Conservation (phyloP, 2,797 vertebrate species). For the Pseudochromis fuscus region DNA sequence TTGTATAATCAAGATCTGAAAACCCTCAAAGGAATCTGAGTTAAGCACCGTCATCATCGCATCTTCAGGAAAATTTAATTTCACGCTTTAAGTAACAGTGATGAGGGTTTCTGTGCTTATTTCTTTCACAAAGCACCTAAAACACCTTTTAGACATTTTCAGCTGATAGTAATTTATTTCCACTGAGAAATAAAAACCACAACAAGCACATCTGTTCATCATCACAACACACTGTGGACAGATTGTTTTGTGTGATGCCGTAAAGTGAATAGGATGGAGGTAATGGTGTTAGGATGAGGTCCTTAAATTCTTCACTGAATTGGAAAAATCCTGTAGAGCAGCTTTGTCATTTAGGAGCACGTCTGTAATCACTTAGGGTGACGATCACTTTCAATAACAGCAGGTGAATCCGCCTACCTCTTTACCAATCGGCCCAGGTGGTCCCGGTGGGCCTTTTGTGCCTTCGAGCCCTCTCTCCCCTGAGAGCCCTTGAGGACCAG, state of each 20-base stretch:
- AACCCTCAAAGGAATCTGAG: slow-evolving; percentile 4
- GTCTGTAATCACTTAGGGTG: slow-evolving; percentile 6
- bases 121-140: slow-evolving; percentile 2
- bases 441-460: slow-evolving; percentile 81
- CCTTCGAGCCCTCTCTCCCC: slow-evolving; percentile 81
- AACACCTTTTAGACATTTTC: slow-evolving; percentile 2
- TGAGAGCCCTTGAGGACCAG: slow-evolving; percentile 66
- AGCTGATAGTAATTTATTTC: neutral
- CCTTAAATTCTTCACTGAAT: slow-evolving; percentile 31
- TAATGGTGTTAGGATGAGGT: slow-evolving; percentile 18
- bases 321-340: slow-evolving; percentile 28
- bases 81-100: slow-evolving; percentile 26
- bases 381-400: slow-evolving; percentile 1
- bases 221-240: neutral
- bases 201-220: slow-evolving; percentile 39
- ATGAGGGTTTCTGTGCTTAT: slow-evolving; percentile 9
- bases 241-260: slow-evolving; percentile 7
- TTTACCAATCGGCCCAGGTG: slow-evolving; percentile 74
- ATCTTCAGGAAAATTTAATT: slow-evolving; percentile 21
- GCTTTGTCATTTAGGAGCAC: neutral
- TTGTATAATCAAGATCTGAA: slow-evolving; percentile 13
- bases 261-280: neutral
- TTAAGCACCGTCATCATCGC: neutral
- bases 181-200: slow-evolving; percentile 2
- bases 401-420: slow-evolving; percentile 73